phyloP scores from a whole-genome alignment of 2,113 vertebrate species.

The Steatornis caripensis region DNA sequence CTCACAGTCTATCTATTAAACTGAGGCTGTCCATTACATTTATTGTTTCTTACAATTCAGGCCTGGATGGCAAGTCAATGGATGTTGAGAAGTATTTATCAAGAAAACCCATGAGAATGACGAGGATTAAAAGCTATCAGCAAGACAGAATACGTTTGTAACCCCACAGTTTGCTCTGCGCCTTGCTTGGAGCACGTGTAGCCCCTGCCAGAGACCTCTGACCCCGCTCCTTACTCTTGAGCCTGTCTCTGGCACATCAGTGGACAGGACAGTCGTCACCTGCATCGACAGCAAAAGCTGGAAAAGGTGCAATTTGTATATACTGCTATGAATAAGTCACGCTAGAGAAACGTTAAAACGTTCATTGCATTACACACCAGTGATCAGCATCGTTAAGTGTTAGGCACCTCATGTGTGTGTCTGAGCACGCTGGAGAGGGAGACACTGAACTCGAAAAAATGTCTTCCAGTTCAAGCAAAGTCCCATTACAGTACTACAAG shows the following conservation, averaged over 20 bases:
- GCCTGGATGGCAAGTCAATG: neutral
- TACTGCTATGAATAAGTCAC: neutral
- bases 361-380: neutral
- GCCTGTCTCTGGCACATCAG: neutral
- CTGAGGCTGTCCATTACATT: neutral
- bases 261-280: neutral
- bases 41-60: neutral
- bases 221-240: neutral
- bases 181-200: rapidly evolving
- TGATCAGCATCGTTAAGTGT: neutral
- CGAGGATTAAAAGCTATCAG: neutral
- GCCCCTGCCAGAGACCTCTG: neutral
- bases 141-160: rapidly evolving
- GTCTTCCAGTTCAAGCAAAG: neutral
- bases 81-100: neutral
- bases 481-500: neutral
- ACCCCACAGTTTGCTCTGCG: neutral
- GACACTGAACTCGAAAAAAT: rapidly evolving
- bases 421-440: neutral
- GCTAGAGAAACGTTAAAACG: neutral
- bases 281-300: neutral
- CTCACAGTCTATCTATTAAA: neutral
- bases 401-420: neutral
- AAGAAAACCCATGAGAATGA: neutral
- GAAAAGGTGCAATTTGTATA: neutral